Conservation (phyloP, 2,113 vertebrate species). For the Anser cygnoides region DNA sequence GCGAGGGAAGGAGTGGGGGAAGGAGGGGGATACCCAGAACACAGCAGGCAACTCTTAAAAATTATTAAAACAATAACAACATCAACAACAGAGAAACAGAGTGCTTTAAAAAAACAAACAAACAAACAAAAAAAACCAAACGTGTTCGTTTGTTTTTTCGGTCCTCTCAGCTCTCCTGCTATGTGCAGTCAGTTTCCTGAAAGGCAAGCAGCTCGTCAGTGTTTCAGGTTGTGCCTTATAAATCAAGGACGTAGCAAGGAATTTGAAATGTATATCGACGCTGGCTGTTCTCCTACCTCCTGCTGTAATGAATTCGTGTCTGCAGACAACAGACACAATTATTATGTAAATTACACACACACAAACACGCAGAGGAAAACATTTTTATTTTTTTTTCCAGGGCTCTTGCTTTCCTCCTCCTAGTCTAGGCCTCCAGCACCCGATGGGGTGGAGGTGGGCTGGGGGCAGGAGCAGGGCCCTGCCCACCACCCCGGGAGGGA, state of each 20-base stretch:
- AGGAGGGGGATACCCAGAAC: neutral
- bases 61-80: neutral
- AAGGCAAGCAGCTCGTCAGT: neutral
- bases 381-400: neutral
- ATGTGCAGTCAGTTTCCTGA: neutral
- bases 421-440: neutral
- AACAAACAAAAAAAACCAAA: too few species aligned
- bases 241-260: constrained; percentile 15
- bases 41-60: neutral
- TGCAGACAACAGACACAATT: constrained; percentile 63
- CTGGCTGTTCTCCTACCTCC: constrained; percentile 49
- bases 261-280: neutral
- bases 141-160: neutral
- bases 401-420: neutral
- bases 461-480: neutral
- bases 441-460: neutral
- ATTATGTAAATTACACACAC: constrained; percentile 52
- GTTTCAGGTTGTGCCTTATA: constrained; percentile 27
- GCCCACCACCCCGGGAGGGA: neutral
- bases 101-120: neutral
- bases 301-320: constrained; percentile 64
- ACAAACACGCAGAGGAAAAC: constrained; percentile 17
- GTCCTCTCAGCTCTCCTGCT: neutral
- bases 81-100: neutral
- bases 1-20: neutral